A percentile compares a stretch with the other conserved stretches of the same genome.
Conservation (phyloP, 1,140 invertebrate species). For the Mactra quadrangularis region DNA sequence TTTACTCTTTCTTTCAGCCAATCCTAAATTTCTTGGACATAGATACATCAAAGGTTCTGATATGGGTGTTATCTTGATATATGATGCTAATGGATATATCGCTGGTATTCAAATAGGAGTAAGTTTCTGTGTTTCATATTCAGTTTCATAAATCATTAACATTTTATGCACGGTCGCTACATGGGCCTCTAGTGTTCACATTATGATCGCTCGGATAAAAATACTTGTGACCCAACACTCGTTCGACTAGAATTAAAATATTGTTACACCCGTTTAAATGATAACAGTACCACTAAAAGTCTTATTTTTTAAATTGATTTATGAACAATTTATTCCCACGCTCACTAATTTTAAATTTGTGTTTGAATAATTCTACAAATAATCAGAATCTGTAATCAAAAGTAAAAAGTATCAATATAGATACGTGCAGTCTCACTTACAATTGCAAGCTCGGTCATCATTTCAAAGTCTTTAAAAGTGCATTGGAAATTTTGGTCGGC, state of each 20-base stretch:
- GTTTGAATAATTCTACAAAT: too few species aligned
- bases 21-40: conserved; percentile 68
- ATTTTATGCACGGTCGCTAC: background rate
- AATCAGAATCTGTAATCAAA: too few species aligned
- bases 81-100: conserved; percentile 77
- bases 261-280: background rate
- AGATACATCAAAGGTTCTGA: conserved; percentile 76
- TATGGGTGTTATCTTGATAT: conserved; percentile 73
- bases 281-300: background rate
- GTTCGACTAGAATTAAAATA: background rate
- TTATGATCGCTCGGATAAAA: background rate
- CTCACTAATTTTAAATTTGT: too few species aligned
- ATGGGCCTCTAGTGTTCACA: background rate
- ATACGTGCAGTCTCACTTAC: too few species aligned
- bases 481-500: too few species aligned
- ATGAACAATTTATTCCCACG: too few species aligned
- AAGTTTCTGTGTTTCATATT: conserved; percentile 34
- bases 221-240: too few species aligned
- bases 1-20: too few species aligned
- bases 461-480: too few species aligned
- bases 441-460: too few species aligned
- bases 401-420: too few species aligned
- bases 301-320: background rate
- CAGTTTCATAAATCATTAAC: background rate
- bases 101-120: conserved; percentile 80